These are phyloP conservation scores for Antennarius maculatus DNA, from an alignment of 2,797 vertebrate species.

Conservation along the genomic window DNA sequence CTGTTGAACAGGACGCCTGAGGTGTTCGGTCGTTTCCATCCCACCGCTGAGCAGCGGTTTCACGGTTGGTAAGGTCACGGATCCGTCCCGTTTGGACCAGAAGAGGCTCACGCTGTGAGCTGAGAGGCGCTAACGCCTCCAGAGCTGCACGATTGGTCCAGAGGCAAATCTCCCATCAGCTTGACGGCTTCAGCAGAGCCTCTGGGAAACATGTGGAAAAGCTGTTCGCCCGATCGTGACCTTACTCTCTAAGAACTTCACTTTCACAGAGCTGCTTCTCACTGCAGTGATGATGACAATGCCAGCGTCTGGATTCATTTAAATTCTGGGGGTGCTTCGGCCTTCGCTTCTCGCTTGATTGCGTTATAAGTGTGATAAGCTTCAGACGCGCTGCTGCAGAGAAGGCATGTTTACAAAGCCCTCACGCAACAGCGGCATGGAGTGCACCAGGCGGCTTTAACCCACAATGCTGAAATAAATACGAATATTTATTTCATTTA, in stretches of 20 bases:
- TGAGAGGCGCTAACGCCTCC: slow-evolving; percentile 8
- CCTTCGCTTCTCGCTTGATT: slow-evolving; percentile 56
- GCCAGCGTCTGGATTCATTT: neutral
- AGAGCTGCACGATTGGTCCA: slow-evolving; percentile 50
- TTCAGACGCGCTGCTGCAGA: slow-evolving; percentile 39
- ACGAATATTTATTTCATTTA: slow-evolving; percentile 24
- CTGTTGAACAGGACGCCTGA: slow-evolving; percentile 47
- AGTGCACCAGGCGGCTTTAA: slow-evolving; percentile 20
- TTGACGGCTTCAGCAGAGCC: slow-evolving; percentile 33
- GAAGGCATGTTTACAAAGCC: slow-evolving; percentile 47
- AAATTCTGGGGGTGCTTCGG: slow-evolving; percentile 49
- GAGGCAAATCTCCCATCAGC: neutral
- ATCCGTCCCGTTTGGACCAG: slow-evolving; percentile 22
- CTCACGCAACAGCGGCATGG: slow-evolving; percentile 44
- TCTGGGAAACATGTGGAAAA: slow-evolving; percentile 63
- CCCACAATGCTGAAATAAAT: slow-evolving; percentile 18
- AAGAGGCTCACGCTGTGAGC: slow-evolving; percentile 14
- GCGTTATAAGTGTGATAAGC: slow-evolving; percentile 23
- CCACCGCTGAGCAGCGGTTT: slow-evolving; percentile 41
- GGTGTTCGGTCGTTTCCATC: slow-evolving; percentile 25
- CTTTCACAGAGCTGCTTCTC: slow-evolving; percentile 35
- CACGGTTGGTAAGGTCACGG: slow-evolving; percentile 64
- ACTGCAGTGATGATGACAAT: slow-evolving; percentile 11
- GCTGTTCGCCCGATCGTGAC: slow-evolving; percentile 39
- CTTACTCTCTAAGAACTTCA: slow-evolving; percentile 51